phyloP scores from a whole-genome alignment of 2,113 vertebrate genomes.

The western clawed frog (Xenopus tropicalis) region UCB_Xtro_10.0 CM004445.2:152143501-152144000 shows the following conservation, averaged over 20 bases:
- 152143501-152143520: conserved; percentile 36
- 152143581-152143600: conserved; percentile 48
- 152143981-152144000: no score
- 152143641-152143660: conserved; percentile 29
- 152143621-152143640: no score
- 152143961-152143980: no score
- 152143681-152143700: conserved; percentile 12
- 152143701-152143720: no score
- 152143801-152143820: conserved; percentile 30
- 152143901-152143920: neutral
- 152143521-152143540: conserved; percentile 38
- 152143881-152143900: neutral
- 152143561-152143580: conserved; percentile 33
- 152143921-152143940: neutral
- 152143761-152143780: conserved; percentile 20
- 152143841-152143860: conserved; percentile 3
- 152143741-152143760: conserved; percentile 32
- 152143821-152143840: neutral
- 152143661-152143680: no score
- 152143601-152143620: neutral
- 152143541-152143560: conserved; percentile 31
- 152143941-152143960: no score
- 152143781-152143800: conserved; percentile 32
- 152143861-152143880: neutral
- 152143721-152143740: conserved; percentile 33